Evolutionary conservation across 1,140 invertebrate species (phyloP).

Genomic region (Macrobrachium rosenbergii): DNA sequence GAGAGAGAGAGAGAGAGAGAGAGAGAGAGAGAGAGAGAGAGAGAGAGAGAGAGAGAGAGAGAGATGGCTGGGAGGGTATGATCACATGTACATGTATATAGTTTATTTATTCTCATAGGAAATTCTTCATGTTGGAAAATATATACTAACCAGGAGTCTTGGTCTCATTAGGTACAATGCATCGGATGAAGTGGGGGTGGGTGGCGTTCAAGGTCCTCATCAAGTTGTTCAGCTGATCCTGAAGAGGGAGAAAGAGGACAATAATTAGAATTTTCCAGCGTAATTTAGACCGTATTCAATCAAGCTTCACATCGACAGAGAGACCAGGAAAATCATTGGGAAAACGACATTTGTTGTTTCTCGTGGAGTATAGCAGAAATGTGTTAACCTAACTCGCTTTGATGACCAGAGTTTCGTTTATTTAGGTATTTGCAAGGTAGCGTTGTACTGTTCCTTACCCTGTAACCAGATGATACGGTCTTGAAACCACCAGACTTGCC

Average conservation of each 20-base stretch:
- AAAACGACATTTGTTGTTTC: too few relatives aligned
- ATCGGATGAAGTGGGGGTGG: conserved; percentile 55
- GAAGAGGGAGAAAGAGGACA: neutral
- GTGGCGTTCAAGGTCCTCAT: conserved; percentile 53
- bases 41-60: too few relatives aligned
- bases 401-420: too few relatives aligned
- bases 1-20: neutral
- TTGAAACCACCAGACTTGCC: conserved; percentile 41
- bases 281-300: too few relatives aligned
- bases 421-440: too few relatives aligned
- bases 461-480: conserved; percentile 53
- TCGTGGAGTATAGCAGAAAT: too few relatives aligned
- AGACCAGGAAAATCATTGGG: too few relatives aligned
- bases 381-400: too few relatives aligned
- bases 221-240: conserved; percentile 54
- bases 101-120: too few relatives aligned
- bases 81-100: neutral
- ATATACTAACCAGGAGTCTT: conserved; percentile 39
- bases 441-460: conserved; percentile 18
- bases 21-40: neutral
- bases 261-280: neutral
- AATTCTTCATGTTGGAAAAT: neutral
- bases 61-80: neutral
- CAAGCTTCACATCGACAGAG: too few relatives aligned
- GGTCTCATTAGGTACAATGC: conserved; percentile 51